Evolutionary conservation across 2,113 vertebrate genomes (phyloP), one percentile per base, ranked within the genome.

Genomic region (Chamaea fasciata): DNA sequence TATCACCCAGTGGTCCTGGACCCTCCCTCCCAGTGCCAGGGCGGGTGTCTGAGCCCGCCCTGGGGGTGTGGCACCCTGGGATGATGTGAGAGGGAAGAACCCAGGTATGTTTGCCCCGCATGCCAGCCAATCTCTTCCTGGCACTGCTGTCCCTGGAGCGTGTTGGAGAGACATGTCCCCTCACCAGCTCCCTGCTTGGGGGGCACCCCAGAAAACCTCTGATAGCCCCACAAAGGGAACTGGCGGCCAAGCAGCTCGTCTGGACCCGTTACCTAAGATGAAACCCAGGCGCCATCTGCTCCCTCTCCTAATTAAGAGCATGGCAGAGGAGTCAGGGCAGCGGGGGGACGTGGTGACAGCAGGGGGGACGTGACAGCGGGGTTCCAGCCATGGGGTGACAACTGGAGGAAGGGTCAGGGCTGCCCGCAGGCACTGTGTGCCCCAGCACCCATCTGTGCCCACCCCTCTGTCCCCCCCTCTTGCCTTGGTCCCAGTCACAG

Each of bases 261-360:
- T 57, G 89, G 93, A 89, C 67, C 86, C 24, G 20, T 81, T 90
- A 65, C 87, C 94, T 89, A 86, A 94, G 93, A 96, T 92, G 96
- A 92, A 94, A 80, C 93, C 80, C 91, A 52, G 93, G 96, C 76
- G 5, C 94, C 96, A 95, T 96, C 96, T 94, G 94, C 89, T 95
- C 91, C 7, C 4, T 70, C 94, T 93, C 83, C 83, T 94, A 68
- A 83, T 96, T 78, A 80, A 62, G 41, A 85, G 75, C 57, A 2
- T 23, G 31, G 84, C 83, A 63, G 60, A 92, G 74, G 73, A 88
- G 88, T 81, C 84, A 74, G 91, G 80, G 80, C 11, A 2, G 67
- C 1, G 14, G 65, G 89, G 78, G 59, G 57, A 73, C 7, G 0
- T 9, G 60, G 78, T n/a, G 33, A 21, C 7, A 27, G 57, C 50